Percentiles rank a stretch among this genome's conserved stretches.
These are phyloP conservation scores for Megalonaias nervosa DNA, from an alignment of 1,140 invertebrate species.

Conservation along the genomic window DNA sequence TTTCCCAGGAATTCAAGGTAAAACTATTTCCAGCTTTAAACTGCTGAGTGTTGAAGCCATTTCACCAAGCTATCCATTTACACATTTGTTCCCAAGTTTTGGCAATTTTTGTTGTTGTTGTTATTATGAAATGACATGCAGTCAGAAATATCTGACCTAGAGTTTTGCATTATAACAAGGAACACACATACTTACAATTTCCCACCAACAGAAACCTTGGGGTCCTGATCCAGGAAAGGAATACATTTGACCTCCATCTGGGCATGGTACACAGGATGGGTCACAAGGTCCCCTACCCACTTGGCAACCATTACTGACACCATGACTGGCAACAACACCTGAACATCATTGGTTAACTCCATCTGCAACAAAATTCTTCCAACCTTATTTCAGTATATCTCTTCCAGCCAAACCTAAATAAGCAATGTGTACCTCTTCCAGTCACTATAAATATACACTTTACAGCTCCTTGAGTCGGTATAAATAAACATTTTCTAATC, in stretches of 20 bases:
- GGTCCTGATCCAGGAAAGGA: conserved; percentile 69
- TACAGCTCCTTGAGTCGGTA: no score
- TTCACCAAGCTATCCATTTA: background rate
- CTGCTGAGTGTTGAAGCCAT: no score
- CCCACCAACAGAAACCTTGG: conserved; percentile 66
- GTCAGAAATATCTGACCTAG: background rate
- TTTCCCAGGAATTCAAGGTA: no score
- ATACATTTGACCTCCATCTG: conserved; percentile 72
- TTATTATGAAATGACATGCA: background rate
- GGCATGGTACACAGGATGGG: conserved; percentile 72
- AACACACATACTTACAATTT: conserved; percentile 56
- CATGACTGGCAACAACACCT: conserved; percentile 72
- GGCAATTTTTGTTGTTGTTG: background rate
- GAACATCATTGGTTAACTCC: conserved; percentile 74
- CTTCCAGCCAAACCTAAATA: no score
- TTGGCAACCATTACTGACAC: conserved; percentile 72
- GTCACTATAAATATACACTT: no score
- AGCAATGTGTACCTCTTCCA: no score
- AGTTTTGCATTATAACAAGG: background rate
- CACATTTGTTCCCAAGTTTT: background rate
- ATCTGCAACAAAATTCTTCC: conserved; percentile 56
- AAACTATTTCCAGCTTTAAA: no score
- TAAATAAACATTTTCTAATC: no score
- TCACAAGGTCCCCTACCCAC: conserved; percentile 72
- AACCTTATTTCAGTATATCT: background rate